These are phyloP conservation scores for Oryzias javanicus DNA, from an alignment of 2,113 vertebrate species.

Conservation along the genomic window DNA sequence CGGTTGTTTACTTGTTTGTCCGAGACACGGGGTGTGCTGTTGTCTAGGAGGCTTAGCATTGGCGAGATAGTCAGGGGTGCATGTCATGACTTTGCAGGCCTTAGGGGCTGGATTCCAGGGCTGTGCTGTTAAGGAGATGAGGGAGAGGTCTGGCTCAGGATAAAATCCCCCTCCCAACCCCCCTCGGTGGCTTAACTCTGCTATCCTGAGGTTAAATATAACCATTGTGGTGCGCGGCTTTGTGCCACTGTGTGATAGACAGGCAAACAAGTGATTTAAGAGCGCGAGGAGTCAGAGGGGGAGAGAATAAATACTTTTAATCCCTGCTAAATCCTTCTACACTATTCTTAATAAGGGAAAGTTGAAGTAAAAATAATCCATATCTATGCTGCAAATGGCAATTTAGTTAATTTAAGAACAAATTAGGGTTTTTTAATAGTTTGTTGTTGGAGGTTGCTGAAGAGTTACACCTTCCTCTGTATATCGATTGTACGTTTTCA, in stretches of 20 bases:
- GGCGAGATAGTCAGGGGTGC: conserved; percentile 49
- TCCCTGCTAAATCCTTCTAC: conserved; percentile 38
- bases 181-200: conserved; percentile 60
- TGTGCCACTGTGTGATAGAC: conserved; percentile 58
- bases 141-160: conserved; percentile 67
- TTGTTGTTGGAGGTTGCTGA: background rate
- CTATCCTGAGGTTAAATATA: conserved; percentile 74
- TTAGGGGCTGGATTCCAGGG: conserved; percentile 45
- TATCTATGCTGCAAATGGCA: conserved; percentile 6
- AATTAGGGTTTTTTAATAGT: background rate
- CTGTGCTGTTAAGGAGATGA: conserved; percentile 63
- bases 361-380: conserved; percentile 20
- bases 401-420: background rate
- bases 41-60: conserved; percentile 61
- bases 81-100: conserved; percentile 54
- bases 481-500: no score
- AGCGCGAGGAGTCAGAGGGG: conserved; percentile 29
- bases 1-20: conserved; percentile 63
- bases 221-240: conserved; percentile 43
- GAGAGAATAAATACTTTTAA: conserved; percentile 41
- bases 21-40: conserved; percentile 37
- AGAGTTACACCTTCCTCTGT: background rate
- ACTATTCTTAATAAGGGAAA: conserved; percentile 27
- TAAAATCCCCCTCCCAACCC: conserved; percentile 56
- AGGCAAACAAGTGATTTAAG: conserved; percentile 49